Conservation (phyloP, 2,888 invertebrate genomes). For the Synergus japonicus region DNA sequence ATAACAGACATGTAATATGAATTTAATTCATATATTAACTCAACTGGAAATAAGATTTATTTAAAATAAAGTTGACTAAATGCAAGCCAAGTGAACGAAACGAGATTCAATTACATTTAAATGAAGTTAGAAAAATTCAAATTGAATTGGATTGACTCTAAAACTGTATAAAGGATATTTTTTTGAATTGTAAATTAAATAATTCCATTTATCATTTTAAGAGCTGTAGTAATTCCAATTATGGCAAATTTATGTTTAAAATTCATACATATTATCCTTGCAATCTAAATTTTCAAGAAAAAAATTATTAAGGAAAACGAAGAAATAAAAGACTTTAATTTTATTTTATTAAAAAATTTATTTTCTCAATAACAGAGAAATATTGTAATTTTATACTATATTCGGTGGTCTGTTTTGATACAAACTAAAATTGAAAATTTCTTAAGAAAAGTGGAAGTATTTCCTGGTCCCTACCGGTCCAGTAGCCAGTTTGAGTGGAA, state of each 20-base stretch:
- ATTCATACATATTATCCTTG: slow-evolving; percentile 46
- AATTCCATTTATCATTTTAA: slow-evolving; percentile 76
- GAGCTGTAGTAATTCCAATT: slow-evolving; percentile 76
- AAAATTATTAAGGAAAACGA: background rate
- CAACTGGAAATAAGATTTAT: too few species aligned
- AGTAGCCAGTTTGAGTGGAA: too few species aligned
- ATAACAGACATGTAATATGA: too few species aligned
- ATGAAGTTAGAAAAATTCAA: too few species aligned
- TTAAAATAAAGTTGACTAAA: too few species aligned
- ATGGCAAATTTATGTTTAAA: slow-evolving; percentile 72
- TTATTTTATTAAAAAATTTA: background rate
- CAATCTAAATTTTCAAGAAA: slow-evolving; percentile 64
- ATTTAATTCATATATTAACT: too few species aligned
- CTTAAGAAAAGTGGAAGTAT: background rate
- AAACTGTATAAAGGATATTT: slow-evolving; percentile 20
- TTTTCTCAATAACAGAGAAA: background rate
- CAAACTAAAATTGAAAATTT: background rate
- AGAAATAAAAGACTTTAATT: background rate
- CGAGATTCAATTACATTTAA: too few species aligned
- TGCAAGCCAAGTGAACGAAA: too few species aligned
- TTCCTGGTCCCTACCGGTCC: too few species aligned
- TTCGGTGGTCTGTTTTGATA: background rate
- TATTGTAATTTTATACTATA: background rate
- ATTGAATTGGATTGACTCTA: too few species aligned
- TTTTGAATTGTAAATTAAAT: background rate